Conservation (phyloP, 2,888 invertebrate species). For the Seira ritae region DNA sequence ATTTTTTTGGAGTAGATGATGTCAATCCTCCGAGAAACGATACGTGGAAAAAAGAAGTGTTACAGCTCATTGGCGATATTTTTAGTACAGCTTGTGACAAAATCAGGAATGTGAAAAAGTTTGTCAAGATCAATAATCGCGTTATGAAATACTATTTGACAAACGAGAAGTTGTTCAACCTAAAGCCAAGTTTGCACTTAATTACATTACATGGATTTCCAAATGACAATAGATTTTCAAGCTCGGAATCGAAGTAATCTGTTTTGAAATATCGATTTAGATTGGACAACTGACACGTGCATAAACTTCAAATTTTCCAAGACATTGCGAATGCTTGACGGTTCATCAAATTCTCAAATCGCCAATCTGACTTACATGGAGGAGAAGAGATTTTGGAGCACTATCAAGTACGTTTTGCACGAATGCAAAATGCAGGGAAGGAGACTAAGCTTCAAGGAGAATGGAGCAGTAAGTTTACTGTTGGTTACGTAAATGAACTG, state of each 20-base stretch:
- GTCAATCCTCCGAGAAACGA: not conserved
- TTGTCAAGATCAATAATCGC: slow-evolving; percentile 27
- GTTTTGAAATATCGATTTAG: not conserved
- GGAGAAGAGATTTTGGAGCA: slow-evolving; percentile 47
- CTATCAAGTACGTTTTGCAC: slow-evolving; percentile 38
- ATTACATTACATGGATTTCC: not conserved
- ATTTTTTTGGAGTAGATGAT: slow-evolving; percentile 1
- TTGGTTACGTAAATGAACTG: not conserved
- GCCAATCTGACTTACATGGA: slow-evolving; percentile 24
- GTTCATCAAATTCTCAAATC: not conserved
- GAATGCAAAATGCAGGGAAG: slow-evolving; percentile 47
- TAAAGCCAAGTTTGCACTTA: slow-evolving; percentile 31
- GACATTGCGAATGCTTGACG: slow-evolving; percentile 10
- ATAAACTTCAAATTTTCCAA: slow-evolving; percentile 15
- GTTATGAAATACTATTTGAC: slow-evolving; percentile 53
- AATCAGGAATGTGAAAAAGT: slow-evolving; percentile 39
- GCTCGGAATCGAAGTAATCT: not conserved
- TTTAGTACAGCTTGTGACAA: slow-evolving; percentile 59
- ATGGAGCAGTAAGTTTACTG: not conserved
- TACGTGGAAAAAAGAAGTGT: slow-evolving; percentile 58
- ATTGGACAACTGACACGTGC: not conserved
- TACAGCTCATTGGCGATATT: slow-evolving; percentile 53
- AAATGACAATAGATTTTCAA: not conserved
- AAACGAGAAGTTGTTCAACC: slow-evolving; percentile 41
- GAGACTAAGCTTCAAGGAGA: slow-evolving; percentile 22